Evolutionary conservation across 2,797 vertebrate genomes (phyloP).

Genomic region (Chaenodraco wilsoni): DNA sequence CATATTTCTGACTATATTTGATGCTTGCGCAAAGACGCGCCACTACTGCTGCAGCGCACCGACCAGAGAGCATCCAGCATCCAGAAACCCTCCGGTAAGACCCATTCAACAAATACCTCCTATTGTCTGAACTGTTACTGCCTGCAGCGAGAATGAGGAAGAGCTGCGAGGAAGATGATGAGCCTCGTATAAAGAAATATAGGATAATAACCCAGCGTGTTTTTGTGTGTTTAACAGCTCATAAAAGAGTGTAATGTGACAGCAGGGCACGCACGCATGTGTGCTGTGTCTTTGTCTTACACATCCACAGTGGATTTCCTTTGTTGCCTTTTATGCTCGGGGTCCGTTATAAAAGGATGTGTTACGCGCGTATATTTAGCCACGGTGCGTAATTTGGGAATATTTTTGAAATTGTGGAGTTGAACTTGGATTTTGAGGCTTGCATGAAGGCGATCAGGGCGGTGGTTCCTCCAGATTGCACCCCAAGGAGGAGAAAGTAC

Average conservation of each 20-base stretch:
- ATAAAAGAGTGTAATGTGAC: background rate
- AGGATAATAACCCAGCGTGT: background rate
- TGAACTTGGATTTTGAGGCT: constrained; percentile 32
- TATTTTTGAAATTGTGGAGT: background rate
- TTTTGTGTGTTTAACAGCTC: background rate
- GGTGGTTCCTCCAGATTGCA: constrained; percentile 75
- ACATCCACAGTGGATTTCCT: constrained; percentile 48
- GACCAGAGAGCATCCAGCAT: constrained; percentile 49
- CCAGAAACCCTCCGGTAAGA: constrained; percentile 73
- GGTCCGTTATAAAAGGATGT: constrained; percentile 26
- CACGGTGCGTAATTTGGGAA: too few relatives aligned
- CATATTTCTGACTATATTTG: constrained; percentile 78
- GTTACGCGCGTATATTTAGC: background rate
- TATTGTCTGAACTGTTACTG: background rate
- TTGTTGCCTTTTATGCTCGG: constrained; percentile 66
- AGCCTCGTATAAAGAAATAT: background rate
- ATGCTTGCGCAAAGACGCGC: constrained; percentile 73
- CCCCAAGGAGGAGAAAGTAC: constrained; percentile 41
- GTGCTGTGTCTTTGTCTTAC: constrained; percentile 46
- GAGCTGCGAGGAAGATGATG: background rate
- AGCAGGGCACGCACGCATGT: background rate
- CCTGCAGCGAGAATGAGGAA: background rate
- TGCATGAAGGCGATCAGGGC: constrained; percentile 68
- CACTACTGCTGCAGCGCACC: constrained; percentile 76
- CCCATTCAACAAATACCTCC: background rate